Evolutionary conservation across 2,113 vertebrate genomes (phyloP), one percentile per base, ranked within the genome.

Genomic region (Pterophyllum scalare): DNA sequence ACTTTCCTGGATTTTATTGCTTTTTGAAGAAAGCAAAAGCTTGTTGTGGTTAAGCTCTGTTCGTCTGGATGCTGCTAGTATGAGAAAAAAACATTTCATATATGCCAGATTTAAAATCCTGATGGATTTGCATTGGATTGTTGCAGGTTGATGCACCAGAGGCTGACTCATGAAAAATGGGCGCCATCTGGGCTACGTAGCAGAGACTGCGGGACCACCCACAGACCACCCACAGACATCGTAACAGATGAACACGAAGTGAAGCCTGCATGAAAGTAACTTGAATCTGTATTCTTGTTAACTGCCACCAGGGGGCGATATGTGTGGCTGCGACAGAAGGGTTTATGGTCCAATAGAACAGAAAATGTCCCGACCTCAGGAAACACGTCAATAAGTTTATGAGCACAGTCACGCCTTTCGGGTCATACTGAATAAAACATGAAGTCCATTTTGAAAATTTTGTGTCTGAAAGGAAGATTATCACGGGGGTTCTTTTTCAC

Each of bases 91-190:
- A 43, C 12, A 52, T 77, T 82, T 80, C 33, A 31, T 31, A 31
- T 6, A 33, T 22, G 24, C 11, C 57, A 67, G 59, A 76, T 52
- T 60, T 10, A 59, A 79, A 87, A 22, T 75, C 52, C 76, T 78
- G 20, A 17, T 83, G 78, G 82, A 80, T 81, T 83, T 76, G 54
- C 54, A 67, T 75, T 84, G 88, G 77, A 70, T 89, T 77, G 67
- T 77, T 75, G 61, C 19, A 19, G 14, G 22, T 19, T 0, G 40
- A 64, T 24, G 38, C 22, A 65, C 17, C 62, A 17, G 38, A 14
- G 38, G 14, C 43, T 46, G 43, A 65, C 62, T 15, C 0, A 3
- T 56, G 54, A 56, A 56, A 56, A 56, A 22, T 57, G 22, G 38
- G 38, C 1, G 43, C 62, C 38, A 0, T 65, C 13, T 26, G 43